Evolutionary conservation across 1,140 invertebrate genomes (phyloP), one percentile per base, ranked within the genome.

Genomic region (Drosophila lacertosa): DNA sequence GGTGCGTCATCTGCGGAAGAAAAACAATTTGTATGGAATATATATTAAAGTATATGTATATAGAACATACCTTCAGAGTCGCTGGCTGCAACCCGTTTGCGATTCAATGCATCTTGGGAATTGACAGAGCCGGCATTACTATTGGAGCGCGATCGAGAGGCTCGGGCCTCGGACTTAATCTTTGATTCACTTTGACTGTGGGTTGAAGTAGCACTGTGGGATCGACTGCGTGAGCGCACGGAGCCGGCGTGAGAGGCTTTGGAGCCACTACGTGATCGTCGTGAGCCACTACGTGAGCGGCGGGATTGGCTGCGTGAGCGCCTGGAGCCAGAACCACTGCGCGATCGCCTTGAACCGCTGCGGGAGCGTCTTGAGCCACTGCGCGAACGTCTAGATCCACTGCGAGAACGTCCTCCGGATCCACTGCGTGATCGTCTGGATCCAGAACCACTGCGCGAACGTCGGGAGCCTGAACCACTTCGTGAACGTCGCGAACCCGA

Each of bases 11-110:
- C 77, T 89, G 20, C 20, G n/a, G 7, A 40, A 10, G 51, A 4
- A 9, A 32, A 39, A 48, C 13, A 11, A 35, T 9, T 26, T 26
- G 1, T 16, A 7, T 7, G 6, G 4, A 1, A 5, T 11, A 1
- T 29, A 18, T 48, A 7, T 0, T 4, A 35, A 3, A 47, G 2
- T 24, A 29, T 0, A 44, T 42, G 42, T 16, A 2, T 15, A 32
- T 13, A 11, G n/a, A 22, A 42, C 26, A 18, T 48, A 74, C 93
- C 93, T 62, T 94, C 93, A 0, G 93, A 94, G 64, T 94, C 94
- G 1, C 93, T 94, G 16, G 22, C 20, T 9, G 93, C 72, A 40
- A 92, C 79, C 13, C 92, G 89, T 81, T 93, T 93, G 74, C 79
- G 78, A n/a, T 69, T 65, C 5, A 50, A 10, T 3, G 13, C 59